Conservation (phyloP, 2,797 vertebrate species). For the Leptatherina wallacei region DNA sequence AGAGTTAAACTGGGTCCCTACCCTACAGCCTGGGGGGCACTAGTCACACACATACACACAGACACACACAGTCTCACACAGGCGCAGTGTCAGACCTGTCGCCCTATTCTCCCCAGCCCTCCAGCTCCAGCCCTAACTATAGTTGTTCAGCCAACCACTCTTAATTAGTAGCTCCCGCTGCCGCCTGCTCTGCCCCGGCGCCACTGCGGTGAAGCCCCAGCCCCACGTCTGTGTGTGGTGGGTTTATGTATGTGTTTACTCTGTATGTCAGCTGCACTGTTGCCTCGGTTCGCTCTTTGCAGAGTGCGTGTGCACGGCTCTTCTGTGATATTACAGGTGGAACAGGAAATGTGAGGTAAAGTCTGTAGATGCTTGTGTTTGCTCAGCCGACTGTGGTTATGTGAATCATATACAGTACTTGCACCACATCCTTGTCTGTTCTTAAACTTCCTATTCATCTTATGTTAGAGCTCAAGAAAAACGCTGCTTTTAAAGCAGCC, state of each 20-base stretch:
- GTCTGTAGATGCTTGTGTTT: constrained; percentile 3
- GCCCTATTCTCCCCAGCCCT: constrained; percentile 70
- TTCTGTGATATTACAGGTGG: constrained; percentile 32
- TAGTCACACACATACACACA: constrained; percentile 39
- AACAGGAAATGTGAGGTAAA: constrained; percentile 19
- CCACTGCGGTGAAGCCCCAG: constrained; percentile 76
- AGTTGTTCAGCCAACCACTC: constrained; percentile 72
- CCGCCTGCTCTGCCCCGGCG: constrained; percentile 74
- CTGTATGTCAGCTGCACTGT: constrained; percentile 30
- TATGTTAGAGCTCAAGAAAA: constrained; percentile 21
- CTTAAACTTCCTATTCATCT: constrained; percentile 30
- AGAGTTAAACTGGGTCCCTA: constrained; percentile 64
- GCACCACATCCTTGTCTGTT: constrained; percentile 14
- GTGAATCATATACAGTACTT: constrained; percentile 8
- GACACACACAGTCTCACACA: constrained; percentile 29
- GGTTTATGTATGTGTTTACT: constrained; percentile 52
- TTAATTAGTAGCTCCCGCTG: constrained; percentile 80
- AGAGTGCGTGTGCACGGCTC: not conserved
- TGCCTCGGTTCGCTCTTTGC: not conserved
- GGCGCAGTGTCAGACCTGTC: constrained; percentile 74
- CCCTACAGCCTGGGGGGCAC: constrained; percentile 59
- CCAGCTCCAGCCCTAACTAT: constrained; percentile 71
- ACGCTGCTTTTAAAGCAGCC: constrained; percentile 28
- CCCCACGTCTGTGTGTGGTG: constrained; percentile 50
- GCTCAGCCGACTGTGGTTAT: constrained; percentile 31